A percentile compares a stretch with the other conserved stretches of the same genome.
These are phyloP conservation scores for Heliconius melpomene DNA, from an alignment of 1,140 invertebrate genomes.

Conservation along the genomic window DNA sequence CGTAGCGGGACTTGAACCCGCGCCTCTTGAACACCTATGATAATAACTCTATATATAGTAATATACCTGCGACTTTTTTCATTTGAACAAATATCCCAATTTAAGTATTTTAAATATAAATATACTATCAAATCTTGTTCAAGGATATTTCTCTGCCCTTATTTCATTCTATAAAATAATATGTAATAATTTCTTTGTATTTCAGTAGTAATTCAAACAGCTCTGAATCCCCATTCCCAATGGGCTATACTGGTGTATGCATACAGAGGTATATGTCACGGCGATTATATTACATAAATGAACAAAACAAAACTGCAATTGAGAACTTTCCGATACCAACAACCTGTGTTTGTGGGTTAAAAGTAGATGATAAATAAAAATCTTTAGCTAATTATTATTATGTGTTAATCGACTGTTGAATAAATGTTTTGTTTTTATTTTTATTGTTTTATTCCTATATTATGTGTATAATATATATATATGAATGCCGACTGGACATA, in stretches of 20 bases:
- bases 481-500: no score
- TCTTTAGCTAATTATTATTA: neutral
- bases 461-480: neutral
- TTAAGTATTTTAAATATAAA: no score
- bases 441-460: neutral
- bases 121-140: no score
- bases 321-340: conserved; percentile 4
- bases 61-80: no score
- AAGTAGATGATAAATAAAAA: neutral
- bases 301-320: neutral
- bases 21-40: no score
- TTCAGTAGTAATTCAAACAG: neutral
- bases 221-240: neutral
- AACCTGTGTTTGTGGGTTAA: neutral
- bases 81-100: no score
- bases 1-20: no score
- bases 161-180: neutral
- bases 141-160: neutral
- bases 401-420: neutral
- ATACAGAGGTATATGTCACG: neutral
- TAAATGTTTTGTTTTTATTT: neutral
- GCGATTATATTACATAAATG: conserved; percentile 6
- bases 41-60: no score
- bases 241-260: neutral
- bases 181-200: neutral